A percentile compares a stretch with the other conserved stretches of the same genome.
Evolutionary conservation across 2,888 invertebrate genomes (phyloP).

Genomic region (Ganaspis brasiliensis): DNA sequence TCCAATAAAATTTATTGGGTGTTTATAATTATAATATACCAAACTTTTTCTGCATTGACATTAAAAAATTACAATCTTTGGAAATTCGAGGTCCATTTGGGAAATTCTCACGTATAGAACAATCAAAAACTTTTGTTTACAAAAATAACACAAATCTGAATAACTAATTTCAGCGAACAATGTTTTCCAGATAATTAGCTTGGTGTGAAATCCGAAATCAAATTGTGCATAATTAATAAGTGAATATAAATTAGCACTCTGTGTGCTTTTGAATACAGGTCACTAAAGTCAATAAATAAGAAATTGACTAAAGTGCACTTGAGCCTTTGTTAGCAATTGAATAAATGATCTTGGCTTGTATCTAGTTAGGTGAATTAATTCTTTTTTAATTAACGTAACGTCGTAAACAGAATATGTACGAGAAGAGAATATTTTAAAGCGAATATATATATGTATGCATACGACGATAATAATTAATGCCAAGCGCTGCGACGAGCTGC

Average conservation of each 20-base stretch:
- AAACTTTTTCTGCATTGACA: no score
- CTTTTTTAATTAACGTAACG: slow-evolving; percentile 38
- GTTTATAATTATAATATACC: no score
- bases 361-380: slow-evolving; percentile 27
- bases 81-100: no score
- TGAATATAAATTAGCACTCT: not conserved
- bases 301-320: not conserved
- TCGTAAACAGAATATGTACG: slow-evolving; percentile 22
- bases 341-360: slow-evolving; percentile 19
- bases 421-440: slow-evolving; percentile 18
- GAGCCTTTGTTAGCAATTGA: slow-evolving; percentile 10
- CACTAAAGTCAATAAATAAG: slow-evolving; percentile 16
- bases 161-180: not conserved
- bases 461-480: slow-evolving; percentile 40
- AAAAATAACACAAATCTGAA: no score
- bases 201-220: not conserved
- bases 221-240: not conserved
- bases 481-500: slow-evolving; percentile 24
- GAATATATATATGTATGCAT: slow-evolving; percentile 19
- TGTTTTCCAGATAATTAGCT: not conserved
- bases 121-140: no score
- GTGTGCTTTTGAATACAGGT: not conserved
- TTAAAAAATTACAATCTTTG: no score
- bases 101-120: no score
- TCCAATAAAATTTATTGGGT: no score